Evolutionary conservation across 2,888 invertebrate species (phyloP).

Genomic region (Pristionchus exspectatus): DNA sequence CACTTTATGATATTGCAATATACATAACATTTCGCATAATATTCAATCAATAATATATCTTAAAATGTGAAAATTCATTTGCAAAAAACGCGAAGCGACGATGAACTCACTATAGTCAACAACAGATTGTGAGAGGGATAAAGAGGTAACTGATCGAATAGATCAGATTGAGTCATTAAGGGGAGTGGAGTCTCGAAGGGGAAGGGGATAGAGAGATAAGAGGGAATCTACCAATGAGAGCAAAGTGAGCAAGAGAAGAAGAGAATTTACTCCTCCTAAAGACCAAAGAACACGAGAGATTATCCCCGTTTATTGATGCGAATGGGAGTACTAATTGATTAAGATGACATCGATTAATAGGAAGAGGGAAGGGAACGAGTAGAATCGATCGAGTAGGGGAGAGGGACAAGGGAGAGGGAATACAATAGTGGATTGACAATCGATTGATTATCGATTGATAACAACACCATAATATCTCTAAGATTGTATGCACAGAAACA

Average conservation of each 20-base stretch:
- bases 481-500: slow-evolving; percentile 18
- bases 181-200: background rate
- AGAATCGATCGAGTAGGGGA: slow-evolving; percentile 2
- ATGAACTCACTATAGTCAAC: slow-evolving; percentile 44
- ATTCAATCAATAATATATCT: slow-evolving; percentile 38
- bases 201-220: background rate
- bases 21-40: slow-evolving; percentile 49
- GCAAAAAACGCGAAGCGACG: slow-evolving; percentile 43
- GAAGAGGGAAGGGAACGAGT: slow-evolving; percentile 13
- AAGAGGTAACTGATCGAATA: background rate
- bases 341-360: slow-evolving; percentile 45
- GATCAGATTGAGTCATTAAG: background rate
- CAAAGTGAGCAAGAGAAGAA: slow-evolving; percentile 18
- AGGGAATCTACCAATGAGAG: slow-evolving; percentile 10
- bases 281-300: slow-evolving; percentile 28
- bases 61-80: slow-evolving; percentile 17
- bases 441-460: background rate
- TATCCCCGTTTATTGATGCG: slow-evolving; percentile 12
- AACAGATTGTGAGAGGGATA: slow-evolving; percentile 31
- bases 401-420: background rate
- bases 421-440: slow-evolving; percentile 9
- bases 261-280: background rate
- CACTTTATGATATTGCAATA: slow-evolving; percentile 55
- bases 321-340: slow-evolving; percentile 7
- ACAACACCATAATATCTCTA: background rate